Evolutionary conservation across 2,888 invertebrate species (phyloP).

Genomic region (Odontocolon sp.): DNA sequence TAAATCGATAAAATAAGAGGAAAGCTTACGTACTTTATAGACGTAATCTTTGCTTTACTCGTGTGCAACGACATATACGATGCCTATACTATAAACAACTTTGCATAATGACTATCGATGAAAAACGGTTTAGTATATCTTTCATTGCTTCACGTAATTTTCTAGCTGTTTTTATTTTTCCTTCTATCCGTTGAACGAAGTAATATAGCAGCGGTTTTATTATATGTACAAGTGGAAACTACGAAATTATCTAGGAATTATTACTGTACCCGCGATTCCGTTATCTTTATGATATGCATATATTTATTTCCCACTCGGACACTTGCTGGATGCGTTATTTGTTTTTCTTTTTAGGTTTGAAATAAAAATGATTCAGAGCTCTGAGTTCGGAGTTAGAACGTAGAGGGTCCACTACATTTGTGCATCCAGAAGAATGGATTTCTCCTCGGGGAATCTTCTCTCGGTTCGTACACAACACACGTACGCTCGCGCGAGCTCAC

Average conservation of each 20-base stretch:
- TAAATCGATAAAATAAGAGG: slow-evolving; percentile 51
- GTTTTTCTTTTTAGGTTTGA: slow-evolving; percentile 7
- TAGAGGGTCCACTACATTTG: slow-evolving; percentile 42
- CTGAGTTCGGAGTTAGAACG: not conserved
- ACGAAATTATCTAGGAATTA: not conserved
- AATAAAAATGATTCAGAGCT: slow-evolving; percentile 32
- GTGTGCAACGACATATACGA: not conserved
- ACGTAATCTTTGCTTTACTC: slow-evolving; percentile 26
- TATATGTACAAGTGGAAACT: not conserved
- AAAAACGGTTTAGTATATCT: not conserved
- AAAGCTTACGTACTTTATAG: slow-evolving; percentile 20
- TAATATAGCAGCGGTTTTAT: not conserved
- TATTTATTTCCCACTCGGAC: no score
- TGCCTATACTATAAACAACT: not conserved
- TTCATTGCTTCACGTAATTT: slow-evolving; percentile 3
- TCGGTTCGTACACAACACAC: slow-evolving; percentile 55
- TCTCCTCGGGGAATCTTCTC: slow-evolving; percentile 41
- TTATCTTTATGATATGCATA: not conserved
- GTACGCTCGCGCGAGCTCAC: slow-evolving; percentile 44
- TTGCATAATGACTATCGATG: slow-evolving; percentile 21
- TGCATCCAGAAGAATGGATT: slow-evolving; percentile 47
- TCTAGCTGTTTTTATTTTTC: not conserved
- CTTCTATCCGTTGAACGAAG: not conserved
- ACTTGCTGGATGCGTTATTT: no score
- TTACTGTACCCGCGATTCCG: no score